Evolutionary conservation across 2,797 vertebrate genomes (phyloP).

Genomic region (Dermochelys coriacea): DNA sequence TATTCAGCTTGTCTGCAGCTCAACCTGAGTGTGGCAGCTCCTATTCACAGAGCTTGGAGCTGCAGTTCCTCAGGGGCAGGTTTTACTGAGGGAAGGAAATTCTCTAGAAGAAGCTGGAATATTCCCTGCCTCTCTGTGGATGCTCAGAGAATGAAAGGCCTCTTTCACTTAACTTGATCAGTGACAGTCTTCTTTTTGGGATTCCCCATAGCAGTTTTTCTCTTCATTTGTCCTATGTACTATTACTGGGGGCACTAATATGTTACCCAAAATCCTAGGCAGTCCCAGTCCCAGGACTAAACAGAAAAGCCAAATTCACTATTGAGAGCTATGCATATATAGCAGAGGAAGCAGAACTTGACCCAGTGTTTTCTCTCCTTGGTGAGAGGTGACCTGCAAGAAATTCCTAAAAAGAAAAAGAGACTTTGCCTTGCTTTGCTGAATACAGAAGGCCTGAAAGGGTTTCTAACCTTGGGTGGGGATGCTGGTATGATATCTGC

Average conservation of each 20-base stretch:
- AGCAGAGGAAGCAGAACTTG: too few species aligned
- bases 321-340: too few species aligned
- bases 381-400: not conserved
- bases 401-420: not conserved
- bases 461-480: not conserved
- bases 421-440: rapidly evolving
- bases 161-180: rapidly evolving
- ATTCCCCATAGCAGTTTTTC: not conserved
- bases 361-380: not conserved
- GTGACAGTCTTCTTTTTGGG: not conserved
- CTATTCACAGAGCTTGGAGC: not conserved
- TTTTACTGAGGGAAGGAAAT: too few species aligned
- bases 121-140: not conserved
- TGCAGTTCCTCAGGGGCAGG: too few species aligned
- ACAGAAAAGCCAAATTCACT: too few species aligned
- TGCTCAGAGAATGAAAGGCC: not conserved
- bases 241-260: not conserved
- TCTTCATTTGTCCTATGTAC: too few species aligned
- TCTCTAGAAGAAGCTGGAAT: not conserved
- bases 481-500: not conserved
- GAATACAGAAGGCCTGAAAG: too few species aligned
- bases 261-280: not conserved
- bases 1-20: too few species aligned
- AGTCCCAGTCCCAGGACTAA: not conserved
- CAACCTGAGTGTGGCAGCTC: not conserved